Base-by-base conservation (phyloP, 2,888 invertebrate species). In the Keiferia lycopersicella region DNA sequence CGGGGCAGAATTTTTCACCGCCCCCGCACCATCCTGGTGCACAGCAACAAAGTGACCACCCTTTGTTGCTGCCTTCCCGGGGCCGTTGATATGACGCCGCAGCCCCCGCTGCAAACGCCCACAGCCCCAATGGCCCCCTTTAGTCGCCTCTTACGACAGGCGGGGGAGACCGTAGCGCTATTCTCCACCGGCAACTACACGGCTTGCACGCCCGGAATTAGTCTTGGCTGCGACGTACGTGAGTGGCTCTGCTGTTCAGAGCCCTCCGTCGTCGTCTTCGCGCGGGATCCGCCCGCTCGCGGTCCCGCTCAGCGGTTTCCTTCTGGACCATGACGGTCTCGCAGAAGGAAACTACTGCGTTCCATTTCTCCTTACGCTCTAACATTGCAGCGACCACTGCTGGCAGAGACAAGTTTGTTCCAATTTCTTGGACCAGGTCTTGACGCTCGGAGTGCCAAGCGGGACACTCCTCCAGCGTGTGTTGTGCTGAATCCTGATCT, bases 391-490 rank as follows among this genome's bases (percentile, higher is more conserved):
- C 14, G 7, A 65, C 63, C 38, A 63, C 58, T 3, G 61, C 41
- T 8, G 64, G 53, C 11, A 61, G 53, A 12, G 66, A 66, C 6
- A 63, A 57, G 16, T 66, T 64, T 2, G 0, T 4, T 6, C 64
- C 65, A 0, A 65, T 41, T 8, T 8, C 14, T 4, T 18, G 30
- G 1, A 45, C 26, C 30, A 66, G 51, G 22, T 0, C 18, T 12
- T n/a, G 12, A 1, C 59, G 26, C 60, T 64, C 39, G 3, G 8
- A 18, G 18, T 7, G 7, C 62, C 62, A 64, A 18, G 59, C 53
- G 4, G 59, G 59, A 53, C 62, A 66, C 30, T 59, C 60, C 16
- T 34, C 60, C 22, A 64, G 60, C 0, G 64, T 64, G 59, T 64
- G 66, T 26, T 65, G 57, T 3, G 64, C 64, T 2, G 61, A 18